A percentile compares a stretch with the other conserved stretches of the same genome.
Conservation (phyloP, 1,140 invertebrate genomes). For the Bombus sibiricus region DNA sequence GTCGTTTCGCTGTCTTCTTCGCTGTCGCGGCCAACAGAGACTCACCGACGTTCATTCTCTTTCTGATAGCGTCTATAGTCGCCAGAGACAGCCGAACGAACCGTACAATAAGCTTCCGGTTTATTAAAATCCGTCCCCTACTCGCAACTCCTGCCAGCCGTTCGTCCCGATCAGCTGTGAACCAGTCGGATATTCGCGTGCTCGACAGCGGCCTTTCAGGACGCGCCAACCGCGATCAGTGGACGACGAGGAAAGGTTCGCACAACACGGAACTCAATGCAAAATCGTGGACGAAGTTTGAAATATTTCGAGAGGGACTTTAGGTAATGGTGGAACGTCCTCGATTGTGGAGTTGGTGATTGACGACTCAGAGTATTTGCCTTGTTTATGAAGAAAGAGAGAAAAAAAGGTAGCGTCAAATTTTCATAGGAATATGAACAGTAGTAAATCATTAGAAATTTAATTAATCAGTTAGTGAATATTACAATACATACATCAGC, state of each 20-base stretch:
- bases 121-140: conserved; percentile 65
- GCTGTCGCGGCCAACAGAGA: conserved; percentile 33
- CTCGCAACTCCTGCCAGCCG: background rate
- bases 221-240: background rate
- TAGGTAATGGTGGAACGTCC: background rate
- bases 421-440: too few species aligned
- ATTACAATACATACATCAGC: too few species aligned
- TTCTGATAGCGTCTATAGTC: conserved; percentile 19
- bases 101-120: conserved; percentile 70
- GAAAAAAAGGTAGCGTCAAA: too few species aligned
- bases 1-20: conserved; percentile 49
- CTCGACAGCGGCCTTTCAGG: conserved; percentile 4
- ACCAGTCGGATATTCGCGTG: conserved; percentile 29
- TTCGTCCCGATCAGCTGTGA: conserved; percentile 50
- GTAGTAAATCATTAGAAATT: too few species aligned
- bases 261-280: background rate
- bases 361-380: background rate
- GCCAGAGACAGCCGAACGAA: conserved; percentile 36
- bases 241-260: background rate
- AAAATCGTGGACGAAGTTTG: background rate
- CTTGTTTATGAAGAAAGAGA: too few species aligned
- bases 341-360: background rate
- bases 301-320: too few species aligned
- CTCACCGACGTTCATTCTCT: conserved; percentile 36
- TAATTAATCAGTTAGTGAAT: too few species aligned